Evolutionary conservation across 2,888 invertebrate species (phyloP).

Genomic region (Lochmaea crataegi): DNA sequence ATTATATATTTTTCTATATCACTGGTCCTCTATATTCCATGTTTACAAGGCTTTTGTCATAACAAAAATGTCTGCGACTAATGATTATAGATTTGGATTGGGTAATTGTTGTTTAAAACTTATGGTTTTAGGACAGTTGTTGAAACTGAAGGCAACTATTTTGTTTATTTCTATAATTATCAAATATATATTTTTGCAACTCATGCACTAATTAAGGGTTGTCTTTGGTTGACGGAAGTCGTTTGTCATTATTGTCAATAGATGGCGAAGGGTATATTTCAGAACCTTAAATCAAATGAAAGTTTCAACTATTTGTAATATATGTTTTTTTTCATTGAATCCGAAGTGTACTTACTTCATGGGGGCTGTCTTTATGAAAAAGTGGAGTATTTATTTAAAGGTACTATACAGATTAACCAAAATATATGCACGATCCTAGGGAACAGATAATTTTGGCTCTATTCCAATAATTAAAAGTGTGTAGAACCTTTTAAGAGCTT

Average conservation of each 20-base stretch:
- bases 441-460: too few relatives aligned
- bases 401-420: too few relatives aligned
- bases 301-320: background rate
- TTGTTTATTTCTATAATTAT: slow-evolving; percentile 34
- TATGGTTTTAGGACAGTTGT: slow-evolving; percentile 49
- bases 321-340: background rate
- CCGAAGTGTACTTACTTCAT: background rate
- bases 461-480: too few relatives aligned
- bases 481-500: too few relatives aligned
- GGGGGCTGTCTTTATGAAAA: background rate
- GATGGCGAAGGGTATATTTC: slow-evolving; percentile 48
- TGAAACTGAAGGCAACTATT: slow-evolving; percentile 48
- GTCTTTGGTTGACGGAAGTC: slow-evolving; percentile 46
- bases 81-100: slow-evolving; percentile 55
- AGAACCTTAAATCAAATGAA: slow-evolving; percentile 16
- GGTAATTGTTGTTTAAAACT: slow-evolving; percentile 52
- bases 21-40: slow-evolving; percentile 47
- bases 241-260: slow-evolving; percentile 53
- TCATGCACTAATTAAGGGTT: slow-evolving; percentile 37
- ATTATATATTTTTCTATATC: slow-evolving; percentile 46
- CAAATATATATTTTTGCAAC: slow-evolving; percentile 13
- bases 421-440: too few relatives aligned
- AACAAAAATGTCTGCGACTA: slow-evolving; percentile 61
- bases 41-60: slow-evolving; percentile 60
- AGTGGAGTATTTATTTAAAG: too few relatives aligned